Conservation (phyloP, 1,140 invertebrate genomes). For the Trichomalopsis sarcophagae region DNA sequence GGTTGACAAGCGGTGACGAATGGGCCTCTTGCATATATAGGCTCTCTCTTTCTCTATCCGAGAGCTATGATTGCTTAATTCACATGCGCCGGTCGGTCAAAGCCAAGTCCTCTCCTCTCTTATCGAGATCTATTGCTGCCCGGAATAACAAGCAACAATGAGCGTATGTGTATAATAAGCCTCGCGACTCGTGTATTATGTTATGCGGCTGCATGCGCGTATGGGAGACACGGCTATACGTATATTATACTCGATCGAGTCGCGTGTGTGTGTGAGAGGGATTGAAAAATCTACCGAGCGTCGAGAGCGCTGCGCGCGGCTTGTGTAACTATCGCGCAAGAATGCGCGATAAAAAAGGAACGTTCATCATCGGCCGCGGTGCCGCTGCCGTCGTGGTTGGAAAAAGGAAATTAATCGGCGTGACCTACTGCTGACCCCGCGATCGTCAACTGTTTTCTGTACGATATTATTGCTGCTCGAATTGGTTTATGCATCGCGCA, state of each 20-base stretch:
- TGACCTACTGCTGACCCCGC: not conserved
- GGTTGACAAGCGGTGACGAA: conserved; percentile 69
- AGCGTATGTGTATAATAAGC: conserved; percentile 35
- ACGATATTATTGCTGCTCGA: not conserved
- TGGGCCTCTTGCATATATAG: conserved; percentile 58
- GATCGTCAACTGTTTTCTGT: not conserved
- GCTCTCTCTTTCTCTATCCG: conserved; percentile 52
- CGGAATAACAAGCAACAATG: conserved; percentile 69
- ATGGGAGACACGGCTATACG: too few species aligned
- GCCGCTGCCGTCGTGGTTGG: not conserved
- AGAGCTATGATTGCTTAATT: conserved; percentile 71
- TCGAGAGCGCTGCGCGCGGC: not conserved
- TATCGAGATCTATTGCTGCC: conserved; percentile 68
- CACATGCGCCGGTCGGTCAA: conserved; percentile 64
- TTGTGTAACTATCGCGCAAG: conserved; percentile 7
- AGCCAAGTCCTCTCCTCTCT: conserved; percentile 63
- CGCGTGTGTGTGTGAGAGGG: not conserved
- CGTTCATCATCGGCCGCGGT: not conserved
- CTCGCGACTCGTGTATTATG: conserved; percentile 12
- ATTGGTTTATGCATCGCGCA: not conserved
- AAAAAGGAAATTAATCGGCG: not conserved
- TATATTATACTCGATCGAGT: not conserved
- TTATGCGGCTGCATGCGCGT: not conserved
- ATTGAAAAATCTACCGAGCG: conserved; percentile 6
- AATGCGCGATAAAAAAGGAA: not conserved